These are phyloP conservation scores for Prolemur simus DNA, from an alignment of 2,113 vertebrate genomes.

Conservation along the genomic window DNA sequence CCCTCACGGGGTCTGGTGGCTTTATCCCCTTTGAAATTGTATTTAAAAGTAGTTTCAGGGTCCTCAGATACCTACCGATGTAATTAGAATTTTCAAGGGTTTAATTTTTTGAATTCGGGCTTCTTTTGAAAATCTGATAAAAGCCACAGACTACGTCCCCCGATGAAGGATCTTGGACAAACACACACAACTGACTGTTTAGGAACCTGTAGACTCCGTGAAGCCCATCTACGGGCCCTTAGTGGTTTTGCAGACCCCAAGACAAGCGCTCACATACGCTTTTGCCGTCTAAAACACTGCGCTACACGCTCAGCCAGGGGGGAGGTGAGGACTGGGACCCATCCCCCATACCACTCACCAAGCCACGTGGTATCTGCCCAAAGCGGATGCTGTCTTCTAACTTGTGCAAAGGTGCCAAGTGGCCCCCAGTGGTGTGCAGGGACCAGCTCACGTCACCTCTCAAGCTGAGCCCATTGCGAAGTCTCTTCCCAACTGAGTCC, in stretches of 20 bases:
- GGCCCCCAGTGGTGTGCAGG: neutral
- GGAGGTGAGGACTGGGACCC: neutral
- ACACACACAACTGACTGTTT: neutral
- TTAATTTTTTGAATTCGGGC: neutral
- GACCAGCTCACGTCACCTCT: neutral
- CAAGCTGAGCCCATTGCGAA: neutral
- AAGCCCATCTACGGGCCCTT: neutral
- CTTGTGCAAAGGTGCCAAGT: neutral
- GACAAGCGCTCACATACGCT: neutral
- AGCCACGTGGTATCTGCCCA: neutral
- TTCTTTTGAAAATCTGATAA: slow-evolving; percentile 25
- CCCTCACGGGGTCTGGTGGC: neutral
- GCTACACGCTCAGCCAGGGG: neutral
- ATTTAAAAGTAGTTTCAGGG: neutral
- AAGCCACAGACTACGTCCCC: neutral
- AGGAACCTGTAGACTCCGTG: neutral
- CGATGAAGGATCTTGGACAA: neutral
- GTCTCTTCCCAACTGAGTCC: neutral
- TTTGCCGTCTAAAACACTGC: neutral
- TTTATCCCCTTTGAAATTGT: neutral
- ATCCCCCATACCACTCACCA: neutral
- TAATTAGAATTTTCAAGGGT: neutral
- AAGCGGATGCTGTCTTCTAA: neutral
- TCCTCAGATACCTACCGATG: neutral
- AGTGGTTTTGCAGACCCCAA: neutral